Evolutionary conservation across 2,797 vertebrate genomes (phyloP).

Genomic region (Pangasius mekongensis): DNA sequence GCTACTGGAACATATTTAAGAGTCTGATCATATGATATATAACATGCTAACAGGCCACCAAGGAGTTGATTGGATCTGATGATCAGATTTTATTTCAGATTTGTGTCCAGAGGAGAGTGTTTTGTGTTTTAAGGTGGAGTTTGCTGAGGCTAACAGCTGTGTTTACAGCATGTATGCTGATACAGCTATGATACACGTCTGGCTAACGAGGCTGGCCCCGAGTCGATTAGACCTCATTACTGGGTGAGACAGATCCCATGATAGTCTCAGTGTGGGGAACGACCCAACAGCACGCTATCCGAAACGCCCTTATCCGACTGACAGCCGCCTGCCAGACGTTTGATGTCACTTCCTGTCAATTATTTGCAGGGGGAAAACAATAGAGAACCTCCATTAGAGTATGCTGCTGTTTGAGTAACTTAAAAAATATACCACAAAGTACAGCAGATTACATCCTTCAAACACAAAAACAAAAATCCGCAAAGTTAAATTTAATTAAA

Average conservation of each 20-base stretch:
- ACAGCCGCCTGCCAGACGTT: neutral
- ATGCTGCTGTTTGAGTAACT: neutral
- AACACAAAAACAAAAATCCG: neutral
- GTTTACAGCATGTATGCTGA: constrained; percentile 44
- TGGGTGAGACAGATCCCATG: constrained; percentile 42
- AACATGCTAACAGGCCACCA: neutral
- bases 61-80: neutral
- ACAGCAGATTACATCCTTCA: neutral
- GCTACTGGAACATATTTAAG: neutral
- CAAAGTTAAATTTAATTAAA: neutral
- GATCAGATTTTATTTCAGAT: neutral
- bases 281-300: constrained; percentile 24
- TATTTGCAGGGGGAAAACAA: neutral
- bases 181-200: constrained; percentile 41
- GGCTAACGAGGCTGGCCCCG: constrained; percentile 36
- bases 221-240: constrained; percentile 42
- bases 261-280: constrained; percentile 30
- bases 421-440: neutral
- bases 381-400: neutral
- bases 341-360: constrained; percentile 22
- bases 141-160: constrained; percentile 5
- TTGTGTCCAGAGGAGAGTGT: neutral
- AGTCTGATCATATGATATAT: neutral
- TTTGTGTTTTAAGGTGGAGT: constrained; percentile 23
- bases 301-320: constrained; percentile 8